A percentile compares a stretch with the other conserved stretches of the same genome.
These are phyloP conservation scores for Anas georgica DNA, from an alignment of 2,797 vertebrate genomes.

Conservation along the genomic window DNA sequence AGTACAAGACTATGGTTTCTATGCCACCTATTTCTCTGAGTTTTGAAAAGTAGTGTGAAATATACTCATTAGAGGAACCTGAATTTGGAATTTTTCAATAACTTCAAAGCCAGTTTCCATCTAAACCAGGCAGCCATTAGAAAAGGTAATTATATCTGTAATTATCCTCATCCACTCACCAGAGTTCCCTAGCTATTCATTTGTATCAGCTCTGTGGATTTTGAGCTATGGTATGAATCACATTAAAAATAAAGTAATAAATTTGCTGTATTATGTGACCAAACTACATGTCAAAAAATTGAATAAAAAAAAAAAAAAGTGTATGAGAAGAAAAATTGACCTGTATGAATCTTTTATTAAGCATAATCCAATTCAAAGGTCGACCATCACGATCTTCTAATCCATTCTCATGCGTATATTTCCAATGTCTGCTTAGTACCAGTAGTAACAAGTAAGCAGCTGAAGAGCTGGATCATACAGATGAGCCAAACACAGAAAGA, in stretches of 20 bases:
- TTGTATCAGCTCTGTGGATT: background rate
- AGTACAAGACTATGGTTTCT: background rate
- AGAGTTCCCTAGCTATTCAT: background rate
- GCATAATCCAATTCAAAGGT: background rate
- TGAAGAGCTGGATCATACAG: background rate
- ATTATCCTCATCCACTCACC: background rate
- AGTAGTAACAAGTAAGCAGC: background rate
- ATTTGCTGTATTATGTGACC: background rate
- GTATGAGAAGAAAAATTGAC: background rate
- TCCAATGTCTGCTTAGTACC: background rate
- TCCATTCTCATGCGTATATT: background rate
- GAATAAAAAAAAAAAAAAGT: background rate
- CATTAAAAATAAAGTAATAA: background rate
- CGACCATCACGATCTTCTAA: background rate
- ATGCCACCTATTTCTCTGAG: background rate
- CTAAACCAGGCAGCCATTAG: background rate
- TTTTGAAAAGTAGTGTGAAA: constrained; percentile 29
- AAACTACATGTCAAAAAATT: background rate
- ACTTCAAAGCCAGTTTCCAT: background rate
- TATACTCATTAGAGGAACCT: background rate
- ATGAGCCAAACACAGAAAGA: background rate
- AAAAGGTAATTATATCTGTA: background rate
- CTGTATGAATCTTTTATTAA: background rate
- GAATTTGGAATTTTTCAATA: background rate
- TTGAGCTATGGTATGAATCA: background rate